Evolutionary conservation across 2,888 invertebrate species (phyloP), one percentile per base, ranked within the genome.

Genomic region (Cataglyphis livida): DNA sequence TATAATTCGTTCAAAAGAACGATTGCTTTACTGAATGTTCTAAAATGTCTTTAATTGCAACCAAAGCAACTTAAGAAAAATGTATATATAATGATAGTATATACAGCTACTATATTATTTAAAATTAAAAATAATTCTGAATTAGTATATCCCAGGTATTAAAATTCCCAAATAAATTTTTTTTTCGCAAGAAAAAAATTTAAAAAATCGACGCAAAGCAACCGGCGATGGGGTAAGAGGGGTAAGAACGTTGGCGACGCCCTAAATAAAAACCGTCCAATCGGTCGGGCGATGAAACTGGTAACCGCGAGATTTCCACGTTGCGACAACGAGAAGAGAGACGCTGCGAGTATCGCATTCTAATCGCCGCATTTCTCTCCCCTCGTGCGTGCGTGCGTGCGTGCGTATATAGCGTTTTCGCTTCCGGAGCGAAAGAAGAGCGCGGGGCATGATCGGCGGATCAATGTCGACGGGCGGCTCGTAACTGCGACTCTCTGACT

Each of bases 301-400:
- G n/a, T 54, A 57, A 9, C 32, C 59, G 70, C 59, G 32, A 44
- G 59, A 61, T 66, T 62, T 76, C 21, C 12, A 65, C 57, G 25
- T 44, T 25, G 44, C 59, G 48, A 44, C 78, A 70, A 78, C 44
- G 59, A 71, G 48, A 7, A n/a, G 48, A 51, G 68, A 51, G 68
- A 15, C 59, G 59, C 78, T 78, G 59, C 12, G 48, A 51, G 82
- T 78, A 81, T 85, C 82, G 21, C 78, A 64, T 71, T 68, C 74
- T 70, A 83, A 87, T 85, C 84, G 66, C 35, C 41, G 57, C 48
- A 81, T 64, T 68, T 62, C 61, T 64, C 59, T 68, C 71, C 41
- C 62, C 70, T 41, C 41, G 48, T 68, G 32, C 38, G 57, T 28
- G 65, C 15, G 48, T 18, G 18, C 32, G 32, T 32, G 21, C 21